Evolutionary conservation across 2,888 invertebrate genomes (phyloP).

Genomic region (Sycophila texana): DNA sequence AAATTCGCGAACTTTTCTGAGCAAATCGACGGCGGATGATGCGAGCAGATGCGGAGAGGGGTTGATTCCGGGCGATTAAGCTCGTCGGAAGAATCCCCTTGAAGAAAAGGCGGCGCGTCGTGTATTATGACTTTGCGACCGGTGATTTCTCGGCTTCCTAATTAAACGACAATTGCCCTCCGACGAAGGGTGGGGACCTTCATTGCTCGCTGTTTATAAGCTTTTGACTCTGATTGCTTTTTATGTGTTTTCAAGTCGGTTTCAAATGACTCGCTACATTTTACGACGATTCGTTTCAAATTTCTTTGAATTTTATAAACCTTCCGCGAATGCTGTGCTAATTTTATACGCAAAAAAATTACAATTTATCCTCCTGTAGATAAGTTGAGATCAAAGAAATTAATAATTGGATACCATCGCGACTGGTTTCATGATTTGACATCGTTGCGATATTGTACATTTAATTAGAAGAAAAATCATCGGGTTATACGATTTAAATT

Average conservation of each 20-base stretch:
- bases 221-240: slow-evolving; percentile 20
- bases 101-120: neutral
- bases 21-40: neutral
- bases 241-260: slow-evolving; percentile 22
- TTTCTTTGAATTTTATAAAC: too few species aligned
- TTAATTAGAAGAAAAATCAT: too few species aligned
- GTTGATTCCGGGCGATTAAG: neutral
- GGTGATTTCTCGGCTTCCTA: slow-evolving; percentile 28
- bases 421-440: too few species aligned
- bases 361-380: too few species aligned
- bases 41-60: neutral
- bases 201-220: slow-evolving; percentile 9
- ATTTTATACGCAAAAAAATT: too few species aligned
- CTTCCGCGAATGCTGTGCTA: too few species aligned
- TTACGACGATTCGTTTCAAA: too few species aligned
- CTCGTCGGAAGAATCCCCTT: neutral
- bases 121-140: neutral
- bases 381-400: too few species aligned
- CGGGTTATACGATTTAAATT: too few species aligned
- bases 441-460: too few species aligned
- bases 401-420: too few species aligned
- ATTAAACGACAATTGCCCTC: slow-evolving; percentile 33
- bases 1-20: too few species aligned
- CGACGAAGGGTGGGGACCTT: neutral
- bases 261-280: neutral